Conservation (phyloP, 2,113 vertebrate species). For the Nycticebus coucang region DNA sequence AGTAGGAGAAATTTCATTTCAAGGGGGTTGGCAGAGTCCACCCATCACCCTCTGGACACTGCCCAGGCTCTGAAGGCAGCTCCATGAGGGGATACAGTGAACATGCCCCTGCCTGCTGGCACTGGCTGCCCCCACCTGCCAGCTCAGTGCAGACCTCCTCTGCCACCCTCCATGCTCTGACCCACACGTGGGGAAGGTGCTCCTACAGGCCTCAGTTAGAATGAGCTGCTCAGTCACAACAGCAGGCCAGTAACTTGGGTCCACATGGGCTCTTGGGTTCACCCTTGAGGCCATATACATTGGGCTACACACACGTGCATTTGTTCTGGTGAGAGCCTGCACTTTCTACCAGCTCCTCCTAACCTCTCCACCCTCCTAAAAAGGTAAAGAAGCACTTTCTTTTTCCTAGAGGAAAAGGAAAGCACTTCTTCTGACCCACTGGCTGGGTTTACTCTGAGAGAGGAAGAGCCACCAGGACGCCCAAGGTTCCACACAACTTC, state of each 20-base stretch:
- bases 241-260: neutral
- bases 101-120: neutral
- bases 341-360: neutral
- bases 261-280: neutral
- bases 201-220: neutral
- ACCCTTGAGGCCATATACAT: neutral
- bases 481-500: too few relatives aligned
- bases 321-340: neutral
- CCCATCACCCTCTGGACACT: neutral
- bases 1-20: neutral
- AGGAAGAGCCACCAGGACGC: neutral
- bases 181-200: neutral
- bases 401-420: neutral
- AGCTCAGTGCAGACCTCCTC: neutral
- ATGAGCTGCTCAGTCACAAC: neutral
- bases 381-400: neutral
- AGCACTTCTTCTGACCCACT: neutral
- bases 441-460: neutral
- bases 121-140: neutral
- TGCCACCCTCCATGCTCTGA: neutral
- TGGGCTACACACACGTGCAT: accelerated
- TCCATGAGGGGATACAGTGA: neutral
- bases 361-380: neutral
- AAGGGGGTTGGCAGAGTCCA: neutral
- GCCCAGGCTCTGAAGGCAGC: neutral